Base-by-base conservation (phyloP, 2,113 vertebrate species). In the Xyliphius kryptos region DNA sequence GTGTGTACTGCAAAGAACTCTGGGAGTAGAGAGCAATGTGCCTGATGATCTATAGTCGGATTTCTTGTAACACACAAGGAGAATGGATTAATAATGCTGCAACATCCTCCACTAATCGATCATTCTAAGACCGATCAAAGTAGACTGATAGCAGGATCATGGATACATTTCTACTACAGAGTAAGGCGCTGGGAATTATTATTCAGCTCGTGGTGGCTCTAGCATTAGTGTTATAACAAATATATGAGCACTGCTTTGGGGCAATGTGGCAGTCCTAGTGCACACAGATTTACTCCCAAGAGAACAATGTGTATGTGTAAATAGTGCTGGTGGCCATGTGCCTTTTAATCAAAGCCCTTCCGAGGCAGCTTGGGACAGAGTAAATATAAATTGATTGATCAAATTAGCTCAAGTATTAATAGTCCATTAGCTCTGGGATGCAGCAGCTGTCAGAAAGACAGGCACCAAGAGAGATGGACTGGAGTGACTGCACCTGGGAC, bases 371-470 rank as follows among this genome's bases (percentile, higher is more conserved):
- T 74, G 74, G 77, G 76, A 81, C 80, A 79, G 71, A 32, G 75
- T 76, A 85, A 83, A 85, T 84, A 73, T 76, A 81, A 86, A 87
- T 82, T 75, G 81, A 86, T 83, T 76, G 82, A 79, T 83, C 78
- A 82, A 85, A 87, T 87, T 84, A 87, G 78, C 82, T 61, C 2
- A 74, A 67, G 78, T 82, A 88, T 86, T 85, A 86, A 85, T 81
- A 84, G 83, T 76, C 82, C 75, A 80, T 84, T 83, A 83, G 80
- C 80, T 79, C 81, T 79, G 76, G 83, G 83, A 86, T 70, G 83
- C 80, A 77, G 83, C 85, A 87, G 83, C 83, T 85, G 85, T 81
- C 80, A 76, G 58, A 69, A 74, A 54, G 47, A 73, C 77, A 73
- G 69, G 44, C 41, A 75, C 77, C 72, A 2, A 47, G 74, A 67